Evolutionary conservation across 2,888 invertebrate genomes (phyloP), one percentile per base, ranked within the genome.

Genomic region (Limenitis camilla): DNA sequence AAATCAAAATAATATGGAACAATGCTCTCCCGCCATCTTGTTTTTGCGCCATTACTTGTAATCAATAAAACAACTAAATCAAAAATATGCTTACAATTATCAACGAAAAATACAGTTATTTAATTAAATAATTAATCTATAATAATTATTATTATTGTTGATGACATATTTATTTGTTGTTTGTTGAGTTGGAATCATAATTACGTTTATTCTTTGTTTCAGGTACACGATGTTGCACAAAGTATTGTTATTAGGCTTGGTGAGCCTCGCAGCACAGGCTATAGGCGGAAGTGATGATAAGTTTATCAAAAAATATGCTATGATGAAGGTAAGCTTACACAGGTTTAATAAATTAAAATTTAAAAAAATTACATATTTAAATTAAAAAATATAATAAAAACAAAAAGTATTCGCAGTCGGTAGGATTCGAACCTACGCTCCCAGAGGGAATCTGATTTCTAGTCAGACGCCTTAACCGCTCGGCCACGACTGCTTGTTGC

Each of bases 401-500:
- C 5, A 62, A 72, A 82, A 78, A 68, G 56, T 5, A 0, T 70
- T 68, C 93, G 93, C 93, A 92, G 93, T 91, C 92, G 92, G 93
- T 92, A 93, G 93, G 93, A 93, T 92, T 93, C 93, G 93, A 93
- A 93, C 93, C 93, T 93, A 92, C 93, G 93, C 93, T 93, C 93
- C 93, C 92, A 93, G 92, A 93, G 93, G 93, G 93, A 93, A 93
- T 92, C 92, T 92, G 93, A 93, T 93, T 93, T 93, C 93, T 91
- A 93, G 93, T 93, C 93, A 93, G 92, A 92, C 93, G 93, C 93
- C 92, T 93, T 93, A 93, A 93, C 93, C 93, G 92, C 93, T 93
- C 93, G 92, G 92, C 93, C 92, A 93, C 92, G 92, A 91, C 92
- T 92, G 92, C 92, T 81, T 2, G 0, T 52, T 0, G 0, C 0